Evolutionary conservation across 2,113 vertebrate species (phyloP).

Genomic region (Eolophus roseicapilla): DNA sequence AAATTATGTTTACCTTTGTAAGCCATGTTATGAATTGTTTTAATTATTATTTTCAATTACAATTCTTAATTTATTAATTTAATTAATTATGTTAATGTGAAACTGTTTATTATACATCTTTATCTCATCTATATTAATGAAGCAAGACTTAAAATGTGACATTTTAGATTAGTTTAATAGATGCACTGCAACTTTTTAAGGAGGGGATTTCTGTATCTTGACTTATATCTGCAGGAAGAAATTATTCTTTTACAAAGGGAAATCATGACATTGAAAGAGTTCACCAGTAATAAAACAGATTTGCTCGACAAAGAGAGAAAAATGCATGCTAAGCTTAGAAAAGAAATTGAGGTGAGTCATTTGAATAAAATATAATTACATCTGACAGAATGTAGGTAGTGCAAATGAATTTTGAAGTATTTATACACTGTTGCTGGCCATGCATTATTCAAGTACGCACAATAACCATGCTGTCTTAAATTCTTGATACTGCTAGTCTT

Average conservation of each 20-base stretch:
- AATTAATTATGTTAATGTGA: neutral
- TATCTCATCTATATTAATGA: neutral
- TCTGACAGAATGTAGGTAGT: neutral
- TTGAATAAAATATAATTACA: neutral
- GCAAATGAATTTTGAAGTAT: neutral
- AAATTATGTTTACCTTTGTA: neutral
- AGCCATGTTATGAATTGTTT: neutral
- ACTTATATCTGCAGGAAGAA: constrained; percentile 68
- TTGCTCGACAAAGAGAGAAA: constrained; percentile 68
- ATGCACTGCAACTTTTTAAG: neutral
- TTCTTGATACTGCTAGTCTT: neutral
- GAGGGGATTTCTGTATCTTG: neutral
- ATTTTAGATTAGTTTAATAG: neutral
- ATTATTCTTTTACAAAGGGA: constrained; percentile 60
- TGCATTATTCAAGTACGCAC: neutral
- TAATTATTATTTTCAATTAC: neutral
- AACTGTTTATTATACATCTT: neutral
- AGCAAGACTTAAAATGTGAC: neutral
- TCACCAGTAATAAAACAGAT: constrained; percentile 53
- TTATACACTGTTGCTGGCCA: neutral
- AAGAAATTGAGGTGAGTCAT: constrained; percentile 77
- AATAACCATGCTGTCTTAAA: neutral
- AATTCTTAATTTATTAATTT: neutral
- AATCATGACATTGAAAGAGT: constrained; percentile 61
- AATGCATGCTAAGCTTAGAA: constrained; percentile 72